A percentile compares a stretch with the other conserved stretches of the same genome.
Conservation (phyloP, 2,113 vertebrate species). For the Colius striatus region DNA sequence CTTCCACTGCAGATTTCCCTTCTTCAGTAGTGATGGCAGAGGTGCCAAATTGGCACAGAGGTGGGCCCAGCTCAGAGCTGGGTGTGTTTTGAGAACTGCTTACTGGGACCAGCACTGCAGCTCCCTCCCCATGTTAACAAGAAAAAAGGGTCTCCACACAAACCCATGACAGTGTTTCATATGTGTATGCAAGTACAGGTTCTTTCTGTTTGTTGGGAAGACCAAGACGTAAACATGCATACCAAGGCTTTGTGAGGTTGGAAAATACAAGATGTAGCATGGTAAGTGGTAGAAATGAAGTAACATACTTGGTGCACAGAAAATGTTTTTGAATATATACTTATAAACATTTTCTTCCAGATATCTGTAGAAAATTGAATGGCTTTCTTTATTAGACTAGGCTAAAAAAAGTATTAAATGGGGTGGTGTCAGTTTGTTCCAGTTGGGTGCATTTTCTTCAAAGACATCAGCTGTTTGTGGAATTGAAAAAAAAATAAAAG, state of each 20-base stretch:
- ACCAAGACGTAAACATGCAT: background rate
- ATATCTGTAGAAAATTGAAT: background rate
- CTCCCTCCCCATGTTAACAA: no score
- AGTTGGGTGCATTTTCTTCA: background rate
- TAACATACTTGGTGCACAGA: background rate
- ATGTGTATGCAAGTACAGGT: background rate
- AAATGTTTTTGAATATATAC: background rate
- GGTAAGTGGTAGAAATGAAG: background rate
- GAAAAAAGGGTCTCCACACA: no score
- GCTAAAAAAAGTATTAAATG: background rate
- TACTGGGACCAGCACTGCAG: no score
- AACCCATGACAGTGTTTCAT: background rate
- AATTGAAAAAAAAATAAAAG: background rate
- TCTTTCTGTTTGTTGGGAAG: background rate
- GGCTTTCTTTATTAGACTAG: background rate
- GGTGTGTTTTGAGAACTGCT: no score
- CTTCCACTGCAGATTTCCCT: no score
- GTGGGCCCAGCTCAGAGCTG: no score
- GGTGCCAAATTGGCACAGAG: no score
- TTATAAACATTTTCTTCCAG: background rate
- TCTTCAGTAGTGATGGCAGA: no score
- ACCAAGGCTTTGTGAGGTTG: background rate
- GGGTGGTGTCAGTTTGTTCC: background rate
- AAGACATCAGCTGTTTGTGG: background rate
- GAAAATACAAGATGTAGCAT: background rate